Base-by-base conservation (phyloP, 1,140 invertebrate genomes). In the Drosophila nannoptera region DNA sequence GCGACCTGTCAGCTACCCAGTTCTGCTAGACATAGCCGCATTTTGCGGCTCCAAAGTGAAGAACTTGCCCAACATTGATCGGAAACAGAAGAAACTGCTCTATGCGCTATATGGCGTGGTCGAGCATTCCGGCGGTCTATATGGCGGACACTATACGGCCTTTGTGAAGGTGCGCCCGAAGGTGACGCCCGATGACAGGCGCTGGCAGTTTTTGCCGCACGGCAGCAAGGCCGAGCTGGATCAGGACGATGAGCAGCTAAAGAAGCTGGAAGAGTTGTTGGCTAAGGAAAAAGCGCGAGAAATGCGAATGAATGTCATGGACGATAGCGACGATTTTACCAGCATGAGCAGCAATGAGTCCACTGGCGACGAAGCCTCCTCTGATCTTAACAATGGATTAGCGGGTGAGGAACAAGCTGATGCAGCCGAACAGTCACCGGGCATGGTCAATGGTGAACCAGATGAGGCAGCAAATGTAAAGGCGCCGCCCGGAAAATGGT, bases 101-200 rank as follows among this genome's bases (percentile, higher is more conserved):
- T 99, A 99, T 90, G 94, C 96, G 0, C 90, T 99, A 14, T 99
- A 98, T 87, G 98, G 97, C 4, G 93, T 99, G 6, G 97, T 99
- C 11, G 97, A 97, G 87, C 98, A 99, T 87, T 95, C 94, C 62
- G 98, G 98, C 4, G 93, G 94, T 11, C 92, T 98, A 69, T 94
- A 95, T 77, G 95, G 96, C 50, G 98, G 98, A 4, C 98, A 99
- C 90, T 99, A 99, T 88, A 95, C 97, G n/a, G 97, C 97, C 6
- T 99, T 97, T 87, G 95, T 96, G 2, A 96, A 96, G 90, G 94
- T 96, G 73, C 73, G 88, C 38, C 75, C 91, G 6, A 90, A 91
- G 6, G 81, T 94, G 33, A 89, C 90, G 33, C 78, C 90, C 4
- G 90, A 92, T 8, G 93, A 94, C 76, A 91, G 91, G 4, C 90